These are phyloP conservation scores for Mya arenaria DNA, from an alignment of 1,140 invertebrate species.

Conservation along the genomic window DNA sequence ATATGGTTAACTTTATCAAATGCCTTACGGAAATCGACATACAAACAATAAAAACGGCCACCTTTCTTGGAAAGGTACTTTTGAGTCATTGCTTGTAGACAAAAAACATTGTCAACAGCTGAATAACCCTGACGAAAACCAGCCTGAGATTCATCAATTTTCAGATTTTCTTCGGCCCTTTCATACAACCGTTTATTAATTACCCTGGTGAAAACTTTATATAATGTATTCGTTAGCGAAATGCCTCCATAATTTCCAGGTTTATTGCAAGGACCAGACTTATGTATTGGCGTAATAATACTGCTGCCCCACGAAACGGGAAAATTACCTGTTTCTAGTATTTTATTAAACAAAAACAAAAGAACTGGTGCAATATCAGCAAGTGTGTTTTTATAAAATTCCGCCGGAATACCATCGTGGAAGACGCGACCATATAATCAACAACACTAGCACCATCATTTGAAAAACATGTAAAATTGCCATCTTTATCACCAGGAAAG, in stretches of 20 bases:
- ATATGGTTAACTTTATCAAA: conserved; percentile 26
- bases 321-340: conserved; percentile 7
- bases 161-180: not conserved
- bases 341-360: not conserved
- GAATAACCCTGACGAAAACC: conserved; percentile 23
- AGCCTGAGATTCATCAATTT: conserved; percentile 27
- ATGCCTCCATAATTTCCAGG: conserved; percentile 39
- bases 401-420: conserved; percentile 1
- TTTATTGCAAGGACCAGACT: not conserved
- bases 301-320: not conserved
- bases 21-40: conserved; percentile 38
- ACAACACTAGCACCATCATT: too few species aligned
- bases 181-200: not conserved
- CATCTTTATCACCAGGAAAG: too few species aligned
- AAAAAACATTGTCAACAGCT: conserved; percentile 37
- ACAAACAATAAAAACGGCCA: conserved; percentile 19
- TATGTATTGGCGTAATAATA: conserved; percentile 30
- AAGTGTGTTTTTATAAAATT: conserved; percentile 1
- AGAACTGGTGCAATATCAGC: not conserved
- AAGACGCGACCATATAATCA: too few species aligned
- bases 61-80: conserved; percentile 38
- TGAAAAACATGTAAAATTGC: too few species aligned
- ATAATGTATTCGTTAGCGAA: conserved; percentile 14
- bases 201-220: conserved; percentile 6
- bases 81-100: conserved; percentile 1